phyloP scores from a whole-genome alignment of 2,888 invertebrate species.

The Aleiodes testaceus region DNA sequence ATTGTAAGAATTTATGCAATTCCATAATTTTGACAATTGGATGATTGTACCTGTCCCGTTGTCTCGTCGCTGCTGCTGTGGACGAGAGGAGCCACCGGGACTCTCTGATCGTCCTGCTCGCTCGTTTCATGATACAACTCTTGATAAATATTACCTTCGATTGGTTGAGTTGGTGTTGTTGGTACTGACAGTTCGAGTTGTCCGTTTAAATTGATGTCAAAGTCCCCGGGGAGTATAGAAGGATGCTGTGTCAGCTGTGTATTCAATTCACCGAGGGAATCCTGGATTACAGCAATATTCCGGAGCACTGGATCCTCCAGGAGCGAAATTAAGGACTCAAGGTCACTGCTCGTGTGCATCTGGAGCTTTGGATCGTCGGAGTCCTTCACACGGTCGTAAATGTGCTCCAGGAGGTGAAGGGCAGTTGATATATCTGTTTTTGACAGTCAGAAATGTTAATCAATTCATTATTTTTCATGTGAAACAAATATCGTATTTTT shows the following conservation, averaged over 20 bases:
- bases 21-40: neutral
- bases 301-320: slow-evolving; percentile 92
- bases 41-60: slow-evolving; percentile 65
- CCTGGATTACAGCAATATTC: slow-evolving; percentile 92
- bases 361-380: slow-evolving; percentile 88
- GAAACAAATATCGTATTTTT: no score
- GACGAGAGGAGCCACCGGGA: slow-evolving; percentile 82
- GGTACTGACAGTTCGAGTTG: slow-evolving; percentile 69
- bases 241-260: slow-evolving; percentile 92
- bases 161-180: slow-evolving; percentile 64
- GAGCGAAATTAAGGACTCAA: slow-evolving; percentile 87
- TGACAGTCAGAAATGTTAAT: neutral
- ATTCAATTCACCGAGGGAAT: slow-evolving; percentile 90
- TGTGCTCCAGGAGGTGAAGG: slow-evolving; percentile 89
- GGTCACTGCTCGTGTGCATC: slow-evolving; percentile 83
- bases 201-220: slow-evolving; percentile 91
- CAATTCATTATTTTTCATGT: no score
- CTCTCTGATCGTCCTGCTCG: slow-evolving; percentile 85
- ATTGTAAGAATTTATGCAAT: slow-evolving; percentile 34
- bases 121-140: slow-evolving; percentile 69
- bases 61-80: slow-evolving; percentile 70
- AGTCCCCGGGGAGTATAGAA: slow-evolving; percentile 93
- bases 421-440: slow-evolving; percentile 91
- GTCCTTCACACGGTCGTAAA: slow-evolving; percentile 89
- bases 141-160: slow-evolving; percentile 66